Conservation (phyloP, 2,888 invertebrate genomes). For the Eupithecia abbreviata region DNA sequence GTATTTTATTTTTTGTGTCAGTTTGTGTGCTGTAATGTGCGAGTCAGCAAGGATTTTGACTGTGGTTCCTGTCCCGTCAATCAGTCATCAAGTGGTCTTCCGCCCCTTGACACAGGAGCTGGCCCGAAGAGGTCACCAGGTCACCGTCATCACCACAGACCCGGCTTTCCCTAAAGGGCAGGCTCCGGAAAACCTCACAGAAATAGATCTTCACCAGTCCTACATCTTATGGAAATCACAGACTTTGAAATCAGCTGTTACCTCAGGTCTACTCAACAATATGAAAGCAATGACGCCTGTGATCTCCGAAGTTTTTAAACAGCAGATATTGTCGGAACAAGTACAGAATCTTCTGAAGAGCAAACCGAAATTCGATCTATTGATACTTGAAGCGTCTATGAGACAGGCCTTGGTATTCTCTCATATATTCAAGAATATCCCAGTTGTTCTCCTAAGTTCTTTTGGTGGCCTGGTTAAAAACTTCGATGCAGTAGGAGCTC, state of each 20-base stretch:
- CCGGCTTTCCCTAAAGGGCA: conserved; percentile 59
- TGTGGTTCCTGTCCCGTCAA: conserved; percentile 66
- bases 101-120: conserved; percentile 66
- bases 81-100: conserved; percentile 76
- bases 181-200: conserved; percentile 63
- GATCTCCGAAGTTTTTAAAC: conserved; percentile 5
- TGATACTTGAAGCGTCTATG: conserved; percentile 45
- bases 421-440: conserved; percentile 42
- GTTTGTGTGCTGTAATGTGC: conserved; percentile 2
- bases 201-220: conserved; percentile 59
- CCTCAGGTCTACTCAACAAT: conserved; percentile 20
- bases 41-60: conserved; percentile 49
- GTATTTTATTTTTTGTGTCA: not conserved
- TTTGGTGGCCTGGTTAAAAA: conserved; percentile 18
- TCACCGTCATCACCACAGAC: conserved; percentile 70
- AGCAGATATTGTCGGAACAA: conserved; percentile 23
- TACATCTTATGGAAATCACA: conserved; percentile 48
- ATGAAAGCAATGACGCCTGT: conserved; percentile 20
- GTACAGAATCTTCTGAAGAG: conserved; percentile 31
- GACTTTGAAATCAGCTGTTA: conserved; percentile 19
- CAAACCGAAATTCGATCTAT: conserved; percentile 44
- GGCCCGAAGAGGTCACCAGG: conserved; percentile 71
- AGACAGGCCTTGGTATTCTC: conserved; percentile 37
- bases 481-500: conserved; percentile 30
- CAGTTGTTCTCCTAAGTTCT: conserved; percentile 44